These are phyloP conservation scores for Xenops minutus DNA, from an alignment of 2,797 vertebrate species.

Conservation along the genomic window DNA sequence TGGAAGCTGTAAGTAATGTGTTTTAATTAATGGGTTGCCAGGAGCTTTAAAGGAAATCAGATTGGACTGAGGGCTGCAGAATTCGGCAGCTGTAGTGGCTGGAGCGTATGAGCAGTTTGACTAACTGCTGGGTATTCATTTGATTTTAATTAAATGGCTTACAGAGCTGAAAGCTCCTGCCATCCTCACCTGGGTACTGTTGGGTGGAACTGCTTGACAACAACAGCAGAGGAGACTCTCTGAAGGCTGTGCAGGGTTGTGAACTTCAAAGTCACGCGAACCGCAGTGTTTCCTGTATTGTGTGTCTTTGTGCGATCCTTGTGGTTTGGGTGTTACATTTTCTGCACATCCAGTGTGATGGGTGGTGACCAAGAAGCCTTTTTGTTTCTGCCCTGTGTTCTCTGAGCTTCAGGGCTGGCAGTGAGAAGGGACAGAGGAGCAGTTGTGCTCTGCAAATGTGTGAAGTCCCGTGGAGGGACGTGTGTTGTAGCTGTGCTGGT, in stretches of 20 bases:
- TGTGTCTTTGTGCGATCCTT: not conserved
- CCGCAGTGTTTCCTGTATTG: rapidly evolving
- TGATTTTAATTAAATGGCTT: conserved; percentile 22
- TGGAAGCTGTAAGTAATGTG: conserved; percentile 61
- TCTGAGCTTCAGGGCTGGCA: not conserved
- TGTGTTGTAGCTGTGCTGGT: not conserved
- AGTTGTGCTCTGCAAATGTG: not conserved
- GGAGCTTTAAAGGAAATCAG: conserved; percentile 45
- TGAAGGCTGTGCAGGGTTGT: not conserved
- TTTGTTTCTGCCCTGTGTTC: not conserved
- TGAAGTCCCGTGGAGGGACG: not conserved
- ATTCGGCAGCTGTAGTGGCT: not conserved
- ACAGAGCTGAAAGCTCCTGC: not conserved
- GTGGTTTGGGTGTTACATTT: not conserved
- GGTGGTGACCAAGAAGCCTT: not conserved
- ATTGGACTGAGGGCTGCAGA: not conserved
- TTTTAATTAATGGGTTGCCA: conserved; percentile 67
- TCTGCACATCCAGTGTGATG: rapidly evolving
- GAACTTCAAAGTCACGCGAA: not conserved
- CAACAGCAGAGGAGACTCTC: not conserved
- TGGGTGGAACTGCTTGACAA: not conserved
- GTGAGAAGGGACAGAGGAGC: not conserved
- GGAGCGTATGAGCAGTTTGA: not conserved
- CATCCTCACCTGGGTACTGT: not conserved
- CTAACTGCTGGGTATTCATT: conserved; percentile 2